Evolutionary conservation across 2,113 vertebrate genomes (phyloP), one percentile per base, ranked within the genome.

Genomic region (Pyxicephalus adspersus): DNA sequence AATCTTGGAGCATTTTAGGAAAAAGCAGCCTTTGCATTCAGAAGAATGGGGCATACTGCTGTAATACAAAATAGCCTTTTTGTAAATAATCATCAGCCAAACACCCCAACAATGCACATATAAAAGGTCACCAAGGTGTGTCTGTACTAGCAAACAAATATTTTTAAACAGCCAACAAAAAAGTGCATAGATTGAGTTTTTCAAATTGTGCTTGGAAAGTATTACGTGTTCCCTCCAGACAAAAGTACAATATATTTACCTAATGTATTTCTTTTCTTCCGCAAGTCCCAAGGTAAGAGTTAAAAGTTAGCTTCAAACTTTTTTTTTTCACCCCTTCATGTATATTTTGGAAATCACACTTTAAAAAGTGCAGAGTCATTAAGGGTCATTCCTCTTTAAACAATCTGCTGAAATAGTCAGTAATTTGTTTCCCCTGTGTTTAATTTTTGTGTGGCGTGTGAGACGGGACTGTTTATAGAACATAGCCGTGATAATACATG

Each of bases 391-490:
- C 28, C 65, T 60, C 64, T 68, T 79, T 79, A 79, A 60, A 52
- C 51, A 79, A 64, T 78, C 63, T 66, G 63, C 76, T 66, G 63
- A 78, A 78, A 78, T 65, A 78, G 64, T 57, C 64, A 67, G 76
- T 64, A 58, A 68, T 79, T 70, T 79, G 50, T 66, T 60, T 68
- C 65, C 77, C 77, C 52, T 68, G 52, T 79, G 77, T 79, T 68
- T 79, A 67, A 68, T 79, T 79, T 66, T 63, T 80, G 31, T 72
- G 57, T 71, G 67, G 77, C 67, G 67, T 72, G 77, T 80, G 66
- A 72, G 68, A 61, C 60, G 67, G 58, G 60, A 72, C 78, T 80
- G 78, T 80, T 80, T 80, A 80, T 80, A 80, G 67, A 72, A 54
- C 67, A 64, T 72, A 72, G 70, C 78, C 55, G 70, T 72, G 78